Evolutionary conservation across 2,888 invertebrate species (phyloP).

Genomic region (Agriopis aurantiaria): DNA sequence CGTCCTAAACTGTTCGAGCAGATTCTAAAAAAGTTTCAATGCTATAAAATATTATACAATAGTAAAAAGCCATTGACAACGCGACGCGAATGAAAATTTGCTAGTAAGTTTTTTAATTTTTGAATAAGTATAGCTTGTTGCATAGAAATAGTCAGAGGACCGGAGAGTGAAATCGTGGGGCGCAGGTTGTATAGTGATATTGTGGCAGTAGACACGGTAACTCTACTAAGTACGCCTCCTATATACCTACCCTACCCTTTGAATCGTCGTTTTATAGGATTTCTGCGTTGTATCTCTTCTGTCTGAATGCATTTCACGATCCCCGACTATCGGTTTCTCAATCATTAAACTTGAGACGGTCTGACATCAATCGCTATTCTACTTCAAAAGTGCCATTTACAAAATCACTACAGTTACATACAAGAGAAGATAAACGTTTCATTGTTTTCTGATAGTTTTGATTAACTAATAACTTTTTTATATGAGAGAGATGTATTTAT

Average conservation of each 20-base stretch:
- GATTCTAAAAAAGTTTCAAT: no score
- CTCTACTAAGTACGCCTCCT: neutral
- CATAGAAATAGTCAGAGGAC: no score
- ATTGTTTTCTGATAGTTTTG: slow-evolving; percentile 1
- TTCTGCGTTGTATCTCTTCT: slow-evolving; percentile 51
- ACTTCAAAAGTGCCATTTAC: slow-evolving; percentile 13
- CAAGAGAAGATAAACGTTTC: slow-evolving; percentile 7
- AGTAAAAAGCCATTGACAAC: no score
- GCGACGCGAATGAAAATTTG: no score
- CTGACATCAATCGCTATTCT: slow-evolving; percentile 25
- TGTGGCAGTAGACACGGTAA: neutral
- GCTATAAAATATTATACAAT: no score
- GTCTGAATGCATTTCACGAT: slow-evolving; percentile 56
- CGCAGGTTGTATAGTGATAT: no score
- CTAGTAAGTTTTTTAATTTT: no score
- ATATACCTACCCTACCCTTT: neutral
- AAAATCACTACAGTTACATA: slow-evolving; percentile 28
- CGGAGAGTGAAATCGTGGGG: no score
- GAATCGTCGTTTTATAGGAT: slow-evolving; percentile 10
- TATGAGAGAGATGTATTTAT: no score
- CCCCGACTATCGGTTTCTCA: slow-evolving; percentile 49
- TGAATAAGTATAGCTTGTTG: no score
- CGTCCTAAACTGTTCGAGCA: no score
- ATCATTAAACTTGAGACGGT: slow-evolving; percentile 49
- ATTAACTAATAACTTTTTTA: no score